Percentiles rank a stretch among this genome's conserved stretches.
Evolutionary conservation across 2,113 vertebrate species (phyloP).

Genomic region (Pipa parva): DNA sequence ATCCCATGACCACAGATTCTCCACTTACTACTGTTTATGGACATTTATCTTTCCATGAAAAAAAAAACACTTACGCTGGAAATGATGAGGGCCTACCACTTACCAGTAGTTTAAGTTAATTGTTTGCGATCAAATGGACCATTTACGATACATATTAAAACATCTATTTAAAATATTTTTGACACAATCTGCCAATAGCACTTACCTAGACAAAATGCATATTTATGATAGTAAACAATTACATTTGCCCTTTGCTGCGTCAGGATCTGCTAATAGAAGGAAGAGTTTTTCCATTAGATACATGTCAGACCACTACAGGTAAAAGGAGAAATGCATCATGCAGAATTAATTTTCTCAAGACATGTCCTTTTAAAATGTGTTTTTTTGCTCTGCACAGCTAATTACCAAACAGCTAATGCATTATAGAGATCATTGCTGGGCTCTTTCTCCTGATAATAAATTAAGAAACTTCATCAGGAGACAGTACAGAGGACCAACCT

Average conservation of each 20-base stretch:
- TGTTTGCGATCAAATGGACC: not conserved
- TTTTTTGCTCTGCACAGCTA: not conserved
- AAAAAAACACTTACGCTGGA: not conserved
- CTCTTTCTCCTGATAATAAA: not conserved
- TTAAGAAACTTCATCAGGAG: not conserved
- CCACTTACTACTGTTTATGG: no score
- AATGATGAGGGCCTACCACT: not conserved
- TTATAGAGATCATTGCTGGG: not conserved
- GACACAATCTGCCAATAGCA: not conserved
- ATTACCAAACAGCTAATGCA: not conserved
- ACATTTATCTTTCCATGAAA: not conserved
- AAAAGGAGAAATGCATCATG: not conserved
- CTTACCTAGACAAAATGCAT: not conserved
- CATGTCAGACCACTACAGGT: not conserved
- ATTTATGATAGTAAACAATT: not conserved
- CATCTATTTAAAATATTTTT: not conserved
- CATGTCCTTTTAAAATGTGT: not conserved
- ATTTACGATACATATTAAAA: not conserved
- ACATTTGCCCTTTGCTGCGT: not conserved
- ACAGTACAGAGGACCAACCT: no score
- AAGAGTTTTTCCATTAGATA: not conserved
- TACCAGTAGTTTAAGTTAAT: not conserved
- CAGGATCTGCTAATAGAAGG: not conserved
- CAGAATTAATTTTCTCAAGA: not conserved
- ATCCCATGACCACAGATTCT: no score